Base-by-base conservation (phyloP, 2,888 invertebrate genomes). In the Frankliniella fusca region DNA sequence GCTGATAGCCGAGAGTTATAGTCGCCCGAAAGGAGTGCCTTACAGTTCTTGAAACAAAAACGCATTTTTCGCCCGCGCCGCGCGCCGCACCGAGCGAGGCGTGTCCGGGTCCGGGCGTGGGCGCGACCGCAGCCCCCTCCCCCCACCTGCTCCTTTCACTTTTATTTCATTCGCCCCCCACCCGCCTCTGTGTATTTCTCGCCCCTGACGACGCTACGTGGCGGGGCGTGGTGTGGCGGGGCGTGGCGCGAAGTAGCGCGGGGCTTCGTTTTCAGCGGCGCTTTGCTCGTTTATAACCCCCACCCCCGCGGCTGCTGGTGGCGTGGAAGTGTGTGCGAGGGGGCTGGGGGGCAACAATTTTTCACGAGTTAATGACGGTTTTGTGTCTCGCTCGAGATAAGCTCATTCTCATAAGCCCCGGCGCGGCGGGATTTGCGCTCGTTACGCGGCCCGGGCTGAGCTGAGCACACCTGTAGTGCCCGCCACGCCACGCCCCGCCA, bases 301-400 rank as follows among this genome's bases (percentile, higher is more conserved):
- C 2, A 11, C 27, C 27, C 10, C 27, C 27, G 27, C 70, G 0
- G 23, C 70, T 76, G 61, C 20, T n/a, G 15, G 61, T 7, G 61
- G 15, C 54, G 54, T 12, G 15, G 54, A 54, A 9, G 15, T 54
- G 54, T 18, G 18, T 18, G 54, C 54, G 23, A 23, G 23, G 0
- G 70, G 70, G 70, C 2, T n/a, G 70, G 70, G 54, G 38, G 38
- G 10, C 70, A 12, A n/a, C 18, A 23, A 76, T 76, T 76, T 76
- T 27, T 76, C 70, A 76, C 11, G 27, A 76, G 70, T 27, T 76
- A 76, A 76, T 76, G 70, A 76, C 70, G 70, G 70, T 27, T 76
- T 76, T 76, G 70, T 76, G 70, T 23, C 23, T 76, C 70, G 70
- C 70, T 23, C 70, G 70, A 76, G 70, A 76, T 76, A 76, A 76